Percentiles rank a stretch among this genome's conserved stretches.
Evolutionary conservation across 2,888 invertebrate species (phyloP).

Genomic region (Beris morrisii): DNA sequence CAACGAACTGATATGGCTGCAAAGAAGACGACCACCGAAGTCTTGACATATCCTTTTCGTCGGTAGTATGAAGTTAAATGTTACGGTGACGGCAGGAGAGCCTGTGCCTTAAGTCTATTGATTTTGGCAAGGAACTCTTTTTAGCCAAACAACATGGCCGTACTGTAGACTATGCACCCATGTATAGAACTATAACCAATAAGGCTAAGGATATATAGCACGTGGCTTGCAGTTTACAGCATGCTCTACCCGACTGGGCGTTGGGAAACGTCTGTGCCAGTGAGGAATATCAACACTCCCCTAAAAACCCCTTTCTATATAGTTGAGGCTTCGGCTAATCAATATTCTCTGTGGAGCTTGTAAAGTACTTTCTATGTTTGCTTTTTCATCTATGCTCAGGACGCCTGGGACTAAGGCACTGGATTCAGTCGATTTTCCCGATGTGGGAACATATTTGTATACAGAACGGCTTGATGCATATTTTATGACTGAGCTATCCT

Average conservation of each 20-base stretch:
- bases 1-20: constrained; percentile 20
- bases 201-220: constrained; percentile 5
- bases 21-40: constrained; percentile 9
- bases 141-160: not conserved
- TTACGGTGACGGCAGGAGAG: constrained; percentile 17
- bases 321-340: constrained; percentile 16
- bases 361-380: constrained; percentile 23
- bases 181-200: too few species aligned
- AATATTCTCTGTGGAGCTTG: constrained; percentile 29
- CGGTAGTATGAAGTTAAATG: not conserved
- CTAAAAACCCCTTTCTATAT: not conserved
- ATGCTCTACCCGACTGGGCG: constrained; percentile 1
- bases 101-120: constrained; percentile 25
- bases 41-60: too few species aligned
- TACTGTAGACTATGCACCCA: not conserved
- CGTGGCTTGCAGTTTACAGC: constrained; percentile 26
- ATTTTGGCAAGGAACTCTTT: constrained; percentile 29
- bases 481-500: constrained; percentile 14
- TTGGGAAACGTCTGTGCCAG: constrained; percentile 2
- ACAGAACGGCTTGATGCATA: constrained; percentile 22
- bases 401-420: not conserved
- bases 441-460: constrained; percentile 26
- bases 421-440: constrained; percentile 3
- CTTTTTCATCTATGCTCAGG: constrained; percentile 26
- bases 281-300: constrained; percentile 8